Evolutionary conservation across 2,113 vertebrate genomes (phyloP), one percentile per base, ranked within the genome.

Genomic region (Anthoscopus minutus): DNA sequence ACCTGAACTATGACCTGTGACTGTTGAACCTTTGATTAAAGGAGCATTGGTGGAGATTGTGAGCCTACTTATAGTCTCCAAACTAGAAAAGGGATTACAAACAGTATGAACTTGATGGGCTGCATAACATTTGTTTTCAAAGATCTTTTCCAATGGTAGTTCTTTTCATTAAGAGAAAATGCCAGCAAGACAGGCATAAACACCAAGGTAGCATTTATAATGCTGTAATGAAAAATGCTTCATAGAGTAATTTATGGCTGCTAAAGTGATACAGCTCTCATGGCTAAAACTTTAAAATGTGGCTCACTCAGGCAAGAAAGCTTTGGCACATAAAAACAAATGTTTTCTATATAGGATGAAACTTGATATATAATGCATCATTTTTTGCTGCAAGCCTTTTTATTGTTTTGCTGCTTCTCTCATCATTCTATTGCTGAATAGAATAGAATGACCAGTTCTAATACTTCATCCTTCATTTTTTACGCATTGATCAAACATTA

Each of bases 1-100:
- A 14, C 66, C 69, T 96, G 94, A 84, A 74, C 69, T 60, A 20
- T 89, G 79, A 53, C 38, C 73, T 71, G 28, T 65, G 48, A 24
- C 28, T 58, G 13, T 25, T 83, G 56, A 86, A 42, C 15, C 37
- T 73, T 76, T 25, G 28, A 8, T 67, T 21, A 22, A 56, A 64
- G 28, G 22, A 13, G 6, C 38, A 25, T 44, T 19, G 73, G 15
- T 78, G 64, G 33, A 81, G 40, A 64, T 11, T 21, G 6, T 17
- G 14, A 65, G 30, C 25, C 73, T 44, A 8, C 22, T 74, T 3
- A 2, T 3, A 38, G 22, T 45, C 76, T 54, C 12, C 58, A 38
- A 15, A 7, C 10, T 40, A 33, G 44, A 80, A 56, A 28, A 79
- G 27, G 13, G 6, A 53, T 15, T 81, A 54, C 18, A 31, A 66